Evolutionary conservation across 2,888 invertebrate species (phyloP).

Genomic region (Taenaris catops): DNA sequence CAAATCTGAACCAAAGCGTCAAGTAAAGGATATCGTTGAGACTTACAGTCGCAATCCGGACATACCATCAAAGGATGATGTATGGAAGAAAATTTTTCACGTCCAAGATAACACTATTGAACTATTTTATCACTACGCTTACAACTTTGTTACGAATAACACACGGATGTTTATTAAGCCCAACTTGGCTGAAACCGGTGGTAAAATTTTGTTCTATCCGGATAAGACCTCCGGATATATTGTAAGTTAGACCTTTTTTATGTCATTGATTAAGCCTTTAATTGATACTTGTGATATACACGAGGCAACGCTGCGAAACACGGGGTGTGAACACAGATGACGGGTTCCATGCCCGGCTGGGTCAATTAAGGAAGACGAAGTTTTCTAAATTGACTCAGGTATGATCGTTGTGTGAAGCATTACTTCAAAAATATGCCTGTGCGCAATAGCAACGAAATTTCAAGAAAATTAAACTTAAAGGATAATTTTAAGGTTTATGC

Average conservation of each 20-base stretch:
- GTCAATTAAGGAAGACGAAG: no score
- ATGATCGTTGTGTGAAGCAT: no score
- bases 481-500: no score
- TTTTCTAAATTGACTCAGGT: no score
- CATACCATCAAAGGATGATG: slow-evolving; percentile 79
- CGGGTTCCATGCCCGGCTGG: no score
- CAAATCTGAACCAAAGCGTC: slow-evolving; percentile 50
- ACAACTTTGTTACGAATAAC: slow-evolving; percentile 81
- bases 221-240: slow-evolving; percentile 83
- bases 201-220: slow-evolving; percentile 82
- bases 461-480: no score
- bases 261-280: no score
- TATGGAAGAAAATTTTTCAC: slow-evolving; percentile 83
- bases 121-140: slow-evolving; percentile 82
- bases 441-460: no score
- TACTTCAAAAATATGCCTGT: no score
- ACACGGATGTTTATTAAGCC: slow-evolving; percentile 85
- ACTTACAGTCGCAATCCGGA: slow-evolving; percentile 80
- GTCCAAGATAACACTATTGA: slow-evolving; percentile 80
- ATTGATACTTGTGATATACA: no score
- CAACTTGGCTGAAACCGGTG: slow-evolving; percentile 84
- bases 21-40: slow-evolving; percentile 75
- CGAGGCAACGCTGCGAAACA: no score
- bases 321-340: no score
- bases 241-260: slow-evolving; percentile 58